These are phyloP conservation scores for Macrotus californicus DNA, from an alignment of 2,113 vertebrate genomes.

Conservation along the genomic window DNA sequence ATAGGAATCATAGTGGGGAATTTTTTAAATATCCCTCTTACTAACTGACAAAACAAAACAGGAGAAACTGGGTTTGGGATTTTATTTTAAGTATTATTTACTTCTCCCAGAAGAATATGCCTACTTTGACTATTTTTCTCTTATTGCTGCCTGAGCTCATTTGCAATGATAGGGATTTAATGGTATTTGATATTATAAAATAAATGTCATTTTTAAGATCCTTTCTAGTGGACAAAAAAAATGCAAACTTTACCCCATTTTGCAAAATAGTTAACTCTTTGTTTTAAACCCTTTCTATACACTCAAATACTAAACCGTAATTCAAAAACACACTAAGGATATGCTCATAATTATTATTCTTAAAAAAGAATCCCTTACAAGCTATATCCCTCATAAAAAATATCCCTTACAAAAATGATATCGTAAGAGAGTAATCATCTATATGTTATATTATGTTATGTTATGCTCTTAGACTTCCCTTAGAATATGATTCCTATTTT, in stretches of 20 bases:
- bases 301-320: not conserved
- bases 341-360: not conserved
- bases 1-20: not conserved
- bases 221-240: not conserved
- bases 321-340: not conserved
- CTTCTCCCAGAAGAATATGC: not conserved
- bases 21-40: not conserved
- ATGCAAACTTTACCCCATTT: not conserved
- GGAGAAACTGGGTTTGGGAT: not conserved
- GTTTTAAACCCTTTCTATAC: slow-evolving; percentile 9
- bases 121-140: not conserved
- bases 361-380: not conserved
- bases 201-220: not conserved
- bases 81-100: not conserved
- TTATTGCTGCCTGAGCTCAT: not conserved
- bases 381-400: not conserved
- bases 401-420: slow-evolving; percentile 11
- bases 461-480: not conserved
- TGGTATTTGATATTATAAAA: not conserved
- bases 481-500: not conserved
- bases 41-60: not conserved
- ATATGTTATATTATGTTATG: not conserved
- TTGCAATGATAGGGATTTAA: not conserved
- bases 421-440: not conserved
- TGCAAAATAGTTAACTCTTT: not conserved